These are phyloP conservation scores for Tricholaema leucomelas DNA, from an alignment of 2,113 vertebrate genomes.

Conservation along the genomic window DNA sequence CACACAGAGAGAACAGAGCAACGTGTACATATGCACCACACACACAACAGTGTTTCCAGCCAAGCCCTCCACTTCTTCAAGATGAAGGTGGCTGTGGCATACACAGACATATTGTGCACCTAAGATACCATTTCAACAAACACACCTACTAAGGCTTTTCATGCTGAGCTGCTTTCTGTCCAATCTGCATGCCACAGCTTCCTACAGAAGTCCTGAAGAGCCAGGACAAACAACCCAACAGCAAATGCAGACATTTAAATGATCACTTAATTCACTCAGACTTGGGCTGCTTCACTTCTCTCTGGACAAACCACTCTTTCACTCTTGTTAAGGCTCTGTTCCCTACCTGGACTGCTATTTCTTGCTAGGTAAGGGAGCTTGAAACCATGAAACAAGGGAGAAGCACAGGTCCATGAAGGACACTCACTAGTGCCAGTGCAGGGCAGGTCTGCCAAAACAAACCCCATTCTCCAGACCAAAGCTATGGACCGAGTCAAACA, in stretches of 20 bases:
- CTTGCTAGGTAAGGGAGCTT: background rate
- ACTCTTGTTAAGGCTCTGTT: background rate
- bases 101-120: conserved; percentile 40
- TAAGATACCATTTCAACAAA: conserved; percentile 2
- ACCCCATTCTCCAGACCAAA: background rate
- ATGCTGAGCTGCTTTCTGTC: background rate
- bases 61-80: background rate
- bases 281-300: accelerated
- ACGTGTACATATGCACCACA: background rate
- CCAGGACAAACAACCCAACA: background rate
- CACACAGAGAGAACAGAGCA: background rate
- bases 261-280: background rate
- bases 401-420: background rate
- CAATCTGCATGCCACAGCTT: background rate
- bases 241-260: background rate
- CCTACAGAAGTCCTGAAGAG: background rate
- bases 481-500: background rate
- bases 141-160: conserved; percentile 18
- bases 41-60: background rate
- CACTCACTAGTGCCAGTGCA: background rate
- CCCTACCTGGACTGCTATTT: background rate
- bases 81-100: conserved; percentile 3
- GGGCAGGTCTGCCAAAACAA: background rate
- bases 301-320: background rate
- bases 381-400: background rate